A percentile compares a stretch with the other conserved stretches of the same genome.
These are phyloP conservation scores for Myotis brandtii DNA, from an alignment of 2,113 vertebrate genomes.

Conservation along the genomic window DNA sequence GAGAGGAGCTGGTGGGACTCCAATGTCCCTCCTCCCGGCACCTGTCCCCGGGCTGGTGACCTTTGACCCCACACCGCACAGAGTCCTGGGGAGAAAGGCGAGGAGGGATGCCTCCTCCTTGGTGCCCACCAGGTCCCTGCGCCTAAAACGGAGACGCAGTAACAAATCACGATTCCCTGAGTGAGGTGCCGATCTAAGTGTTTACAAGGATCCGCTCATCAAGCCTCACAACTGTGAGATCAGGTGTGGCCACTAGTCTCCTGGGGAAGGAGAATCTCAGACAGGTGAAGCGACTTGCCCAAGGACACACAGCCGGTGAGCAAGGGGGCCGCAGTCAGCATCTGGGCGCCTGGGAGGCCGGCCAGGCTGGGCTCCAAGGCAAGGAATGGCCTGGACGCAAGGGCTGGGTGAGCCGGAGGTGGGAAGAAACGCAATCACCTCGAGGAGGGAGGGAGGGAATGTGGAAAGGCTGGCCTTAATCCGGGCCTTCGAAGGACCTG, in stretches of 20 bases:
- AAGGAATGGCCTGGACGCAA: not conserved
- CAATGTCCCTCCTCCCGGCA: slow-evolving; percentile 46
- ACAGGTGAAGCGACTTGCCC: not conserved
- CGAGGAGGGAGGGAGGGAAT: not conserved
- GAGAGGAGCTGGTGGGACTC: not conserved
- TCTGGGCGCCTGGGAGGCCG: not conserved
- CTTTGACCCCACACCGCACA: slow-evolving; percentile 5
- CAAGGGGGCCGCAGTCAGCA: not conserved
- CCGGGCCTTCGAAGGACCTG: not conserved
- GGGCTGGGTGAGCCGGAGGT: not conserved
- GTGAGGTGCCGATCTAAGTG: not conserved
- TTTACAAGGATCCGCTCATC: not conserved
- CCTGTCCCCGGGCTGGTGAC: slow-evolving; percentile 49
- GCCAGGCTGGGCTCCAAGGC: not conserved
- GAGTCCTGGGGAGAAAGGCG: not conserved
- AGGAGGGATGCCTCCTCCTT: not conserved
- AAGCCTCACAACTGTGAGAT: not conserved
- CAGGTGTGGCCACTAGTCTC: not conserved
- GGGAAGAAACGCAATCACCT: not conserved
- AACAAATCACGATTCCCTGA: not conserved
- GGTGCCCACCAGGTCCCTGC: not conserved
- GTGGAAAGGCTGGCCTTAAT: not conserved
- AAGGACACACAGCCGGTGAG: not conserved
- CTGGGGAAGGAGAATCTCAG: not conserved
- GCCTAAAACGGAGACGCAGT: not conserved